Evolutionary conservation across 2,888 invertebrate species (phyloP), one percentile per base, ranked within the genome.

Genomic region (Sericinus montela): DNA sequence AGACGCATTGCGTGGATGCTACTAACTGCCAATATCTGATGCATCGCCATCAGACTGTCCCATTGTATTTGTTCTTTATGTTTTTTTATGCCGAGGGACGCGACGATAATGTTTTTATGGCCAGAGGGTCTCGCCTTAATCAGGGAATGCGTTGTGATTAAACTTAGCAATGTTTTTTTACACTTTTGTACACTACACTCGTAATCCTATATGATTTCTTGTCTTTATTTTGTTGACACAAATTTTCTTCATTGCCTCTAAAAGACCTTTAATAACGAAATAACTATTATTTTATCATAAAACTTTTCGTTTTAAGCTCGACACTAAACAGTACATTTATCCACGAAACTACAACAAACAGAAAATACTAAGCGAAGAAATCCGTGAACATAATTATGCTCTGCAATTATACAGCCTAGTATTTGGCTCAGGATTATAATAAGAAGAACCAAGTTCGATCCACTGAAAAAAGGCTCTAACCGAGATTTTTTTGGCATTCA

Each of bases 61-160:
- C 78, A 84, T 84, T 84, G 85, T 87, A 77, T 85, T 83, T 80
- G 78, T 83, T 83, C 80, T 87, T 86, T 86, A 86, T 86, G 83
- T 80, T 87, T 86, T n/a, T 88, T 88, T 84, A 80, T 72, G 71
- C 72, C 75, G 77, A 78, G 86, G 83, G 84, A 80, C 72, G 75
- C 65, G 72, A 73, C 81, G 87, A 86, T 88, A 87, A 87, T 88
- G 88, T 87, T 87, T 88, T 88, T 88, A 88, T 83, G 85, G 85
- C 78, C 72, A 60, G 75, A 75, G 82, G 83, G 80, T 76, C 75
- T 67, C 67, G 75, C 75, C 71, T 79, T 88, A 85, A 88, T 88
- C 88, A 88, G 84, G 79, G 80, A 74, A 74, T 76, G 52, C 53
- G 74, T 71, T 78, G 83, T 86, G 85, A 87, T 88, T 86, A 88